phyloP scores from a whole-genome alignment of 2,113 vertebrate genomes.

The Mesembrinibis cayennensis region DNA sequence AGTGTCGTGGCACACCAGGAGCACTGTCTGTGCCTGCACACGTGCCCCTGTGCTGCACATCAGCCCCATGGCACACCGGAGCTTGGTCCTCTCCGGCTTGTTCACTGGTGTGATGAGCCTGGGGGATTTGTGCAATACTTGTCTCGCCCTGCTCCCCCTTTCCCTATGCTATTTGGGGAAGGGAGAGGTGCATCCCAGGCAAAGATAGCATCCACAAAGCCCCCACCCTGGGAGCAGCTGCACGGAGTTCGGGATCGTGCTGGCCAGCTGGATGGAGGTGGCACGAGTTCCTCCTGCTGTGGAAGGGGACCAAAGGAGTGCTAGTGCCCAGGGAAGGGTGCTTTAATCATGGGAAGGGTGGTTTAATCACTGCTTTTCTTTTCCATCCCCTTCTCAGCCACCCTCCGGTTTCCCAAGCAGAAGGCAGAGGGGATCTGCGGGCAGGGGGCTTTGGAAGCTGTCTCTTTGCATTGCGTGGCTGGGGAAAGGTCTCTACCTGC shows the following conservation, averaged over 20 bases:
- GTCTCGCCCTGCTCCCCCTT: background rate
- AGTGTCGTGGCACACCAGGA: rapidly evolving
- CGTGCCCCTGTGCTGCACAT: background rate
- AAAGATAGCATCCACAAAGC: background rate
- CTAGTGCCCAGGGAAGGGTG: background rate
- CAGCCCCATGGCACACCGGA: rapidly evolving
- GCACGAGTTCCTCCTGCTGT: background rate
- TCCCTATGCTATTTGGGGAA: background rate
- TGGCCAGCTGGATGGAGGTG: background rate
- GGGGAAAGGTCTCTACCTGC: constrained; percentile 86
- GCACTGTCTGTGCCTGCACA: background rate
- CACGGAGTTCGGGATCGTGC: rapidly evolving
- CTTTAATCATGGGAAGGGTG: background rate
- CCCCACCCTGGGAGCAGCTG: no score
- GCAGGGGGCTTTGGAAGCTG: constrained; percentile 69
- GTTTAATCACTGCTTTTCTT: constrained; percentile 41
- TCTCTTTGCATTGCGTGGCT: constrained; percentile 81
- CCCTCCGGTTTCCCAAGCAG: background rate
- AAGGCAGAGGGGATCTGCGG: background rate
- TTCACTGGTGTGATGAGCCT: background rate
- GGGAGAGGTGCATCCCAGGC: background rate
- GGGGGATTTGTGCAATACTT: background rate
- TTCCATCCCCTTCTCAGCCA: background rate
- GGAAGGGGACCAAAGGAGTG: constrained; percentile 36
- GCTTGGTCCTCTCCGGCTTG: background rate